phyloP scores from a whole-genome alignment of 2,797 vertebrate genomes.

The Helicolenus hilgendorfi region DNA sequence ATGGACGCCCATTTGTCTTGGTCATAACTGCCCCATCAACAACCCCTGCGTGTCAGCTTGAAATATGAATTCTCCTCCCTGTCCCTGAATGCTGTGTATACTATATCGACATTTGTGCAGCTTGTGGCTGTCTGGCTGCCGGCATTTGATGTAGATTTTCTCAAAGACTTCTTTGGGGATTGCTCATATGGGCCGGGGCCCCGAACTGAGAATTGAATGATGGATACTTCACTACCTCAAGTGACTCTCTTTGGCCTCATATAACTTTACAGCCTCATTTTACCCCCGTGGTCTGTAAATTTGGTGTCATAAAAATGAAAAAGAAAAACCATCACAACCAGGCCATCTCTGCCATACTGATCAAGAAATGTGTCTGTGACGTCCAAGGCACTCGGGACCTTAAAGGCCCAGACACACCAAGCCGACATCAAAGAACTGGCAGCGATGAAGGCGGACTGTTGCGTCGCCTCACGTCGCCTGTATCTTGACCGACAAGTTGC shows the following conservation, averaged over 20 bases:
- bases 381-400: constrained; percentile 35
- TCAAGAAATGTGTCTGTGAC: constrained; percentile 69
- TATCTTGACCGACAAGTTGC: no score
- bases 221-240: constrained; percentile 60
- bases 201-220: constrained; percentile 72
- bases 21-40: constrained; percentile 80
- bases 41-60: constrained; percentile 71
- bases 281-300: constrained; percentile 71
- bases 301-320: constrained; percentile 62
- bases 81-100: constrained; percentile 77
- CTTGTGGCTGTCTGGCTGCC: constrained; percentile 60
- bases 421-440: not conserved
- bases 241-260: constrained; percentile 70
- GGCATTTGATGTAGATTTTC: constrained; percentile 78
- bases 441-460: not conserved
- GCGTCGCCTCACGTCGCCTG: not conserved
- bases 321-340: constrained; percentile 17
- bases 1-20: constrained; percentile 80
- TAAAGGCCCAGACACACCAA: constrained; percentile 18
- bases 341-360: constrained; percentile 40
- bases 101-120: constrained; percentile 68
- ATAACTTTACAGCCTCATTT: constrained; percentile 76
- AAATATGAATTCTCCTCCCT: constrained; percentile 82
- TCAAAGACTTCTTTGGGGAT: constrained; percentile 65
- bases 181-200: constrained; percentile 55